A percentile compares a stretch with the other conserved stretches of the same genome.
phyloP scores from a whole-genome alignment of 1,140 invertebrate genomes.

The Druon quercuslanigerum region DNA sequence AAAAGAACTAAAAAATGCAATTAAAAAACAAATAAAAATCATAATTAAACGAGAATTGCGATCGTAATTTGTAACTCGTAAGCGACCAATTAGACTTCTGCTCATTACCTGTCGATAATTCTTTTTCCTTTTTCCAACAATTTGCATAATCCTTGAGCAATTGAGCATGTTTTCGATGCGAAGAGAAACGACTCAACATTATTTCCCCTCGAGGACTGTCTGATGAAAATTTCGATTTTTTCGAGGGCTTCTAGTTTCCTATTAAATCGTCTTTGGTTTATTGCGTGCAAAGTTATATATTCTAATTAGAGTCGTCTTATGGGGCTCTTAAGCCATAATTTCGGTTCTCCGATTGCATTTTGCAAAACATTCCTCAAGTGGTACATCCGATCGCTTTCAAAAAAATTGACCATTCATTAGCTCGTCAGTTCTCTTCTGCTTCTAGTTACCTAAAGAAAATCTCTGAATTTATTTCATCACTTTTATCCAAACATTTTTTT shows the following conservation, averaged over 20 bases:
- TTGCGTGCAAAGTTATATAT: not conserved
- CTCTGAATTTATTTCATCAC: too few relatives aligned
- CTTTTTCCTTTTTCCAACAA: not conserved
- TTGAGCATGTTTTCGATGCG: not conserved
- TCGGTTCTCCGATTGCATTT: not conserved
- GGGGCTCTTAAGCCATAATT: not conserved
- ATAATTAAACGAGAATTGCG: not conserved
- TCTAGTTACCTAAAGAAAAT: too few relatives aligned
- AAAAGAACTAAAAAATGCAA: not conserved
- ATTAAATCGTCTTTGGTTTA: not conserved
- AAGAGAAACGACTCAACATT: not conserved
- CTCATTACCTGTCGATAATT: not conserved
- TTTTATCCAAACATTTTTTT: too few relatives aligned
- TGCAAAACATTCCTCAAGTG: not conserved
- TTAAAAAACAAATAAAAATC: not conserved
- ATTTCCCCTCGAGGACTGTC: not conserved
- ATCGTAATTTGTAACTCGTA: not conserved
- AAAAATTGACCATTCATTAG: constrained; percentile 3
- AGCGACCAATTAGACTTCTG: not conserved
- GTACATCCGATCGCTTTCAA: not conserved
- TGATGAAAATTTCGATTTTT: constrained; percentile 3
- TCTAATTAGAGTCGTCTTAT: not conserved
- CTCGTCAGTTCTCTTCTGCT: not conserved
- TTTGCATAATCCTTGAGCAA: constrained; percentile 10
- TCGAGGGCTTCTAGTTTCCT: not conserved